Percentiles rank a stretch among this genome's conserved stretches.
These are phyloP conservation scores for Leuctra nigra DNA, from an alignment of 2,888 invertebrate genomes.

Conservation along the genomic window DNA sequence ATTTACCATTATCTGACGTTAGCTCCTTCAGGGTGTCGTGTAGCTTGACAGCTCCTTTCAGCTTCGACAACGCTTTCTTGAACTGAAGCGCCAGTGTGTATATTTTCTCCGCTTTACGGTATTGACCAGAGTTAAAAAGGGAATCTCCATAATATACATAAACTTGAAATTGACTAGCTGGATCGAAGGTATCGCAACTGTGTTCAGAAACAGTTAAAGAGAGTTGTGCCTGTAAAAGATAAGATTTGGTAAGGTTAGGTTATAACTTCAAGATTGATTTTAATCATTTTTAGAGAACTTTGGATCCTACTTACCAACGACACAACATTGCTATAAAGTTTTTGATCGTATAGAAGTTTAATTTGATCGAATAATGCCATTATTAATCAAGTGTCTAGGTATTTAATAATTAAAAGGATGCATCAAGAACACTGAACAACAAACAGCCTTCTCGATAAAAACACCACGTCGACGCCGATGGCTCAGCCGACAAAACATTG, in stretches of 20 bases:
- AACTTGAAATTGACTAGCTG: slow-evolving; percentile 59
- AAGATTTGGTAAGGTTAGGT: slow-evolving; percentile 6
- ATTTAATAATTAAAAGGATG: too few species aligned
- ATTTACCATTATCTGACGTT: slow-evolving; percentile 46
- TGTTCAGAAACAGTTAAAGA: slow-evolving; percentile 58
- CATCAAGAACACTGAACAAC: too few species aligned
- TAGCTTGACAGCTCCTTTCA: slow-evolving; percentile 43
- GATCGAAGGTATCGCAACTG: slow-evolving; percentile 51
- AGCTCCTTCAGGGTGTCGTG: slow-evolving; percentile 46
- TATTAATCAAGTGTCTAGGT: too few species aligned
- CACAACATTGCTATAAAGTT: slow-evolving; percentile 64
- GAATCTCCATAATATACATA: slow-evolving; percentile 65
- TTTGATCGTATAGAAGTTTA: slow-evolving; percentile 59
- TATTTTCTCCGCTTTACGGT: slow-evolving; percentile 58
- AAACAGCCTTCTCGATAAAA: too few species aligned
- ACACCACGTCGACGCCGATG: too few species aligned
- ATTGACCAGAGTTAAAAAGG: slow-evolving; percentile 57
- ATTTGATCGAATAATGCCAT: slow-evolving; percentile 57
- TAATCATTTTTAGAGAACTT: neutral
- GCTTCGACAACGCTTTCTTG: slow-evolving; percentile 53
- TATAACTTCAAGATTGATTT: slow-evolving; percentile 4
- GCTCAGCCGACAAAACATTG: too few species aligned
- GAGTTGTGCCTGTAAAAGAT: slow-evolving; percentile 53
- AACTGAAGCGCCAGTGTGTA: slow-evolving; percentile 58
- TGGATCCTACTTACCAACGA: slow-evolving; percentile 57